These are phyloP conservation scores for Tachycineta bicolor DNA, from an alignment of 2,113 vertebrate species.

Conservation along the genomic window DNA sequence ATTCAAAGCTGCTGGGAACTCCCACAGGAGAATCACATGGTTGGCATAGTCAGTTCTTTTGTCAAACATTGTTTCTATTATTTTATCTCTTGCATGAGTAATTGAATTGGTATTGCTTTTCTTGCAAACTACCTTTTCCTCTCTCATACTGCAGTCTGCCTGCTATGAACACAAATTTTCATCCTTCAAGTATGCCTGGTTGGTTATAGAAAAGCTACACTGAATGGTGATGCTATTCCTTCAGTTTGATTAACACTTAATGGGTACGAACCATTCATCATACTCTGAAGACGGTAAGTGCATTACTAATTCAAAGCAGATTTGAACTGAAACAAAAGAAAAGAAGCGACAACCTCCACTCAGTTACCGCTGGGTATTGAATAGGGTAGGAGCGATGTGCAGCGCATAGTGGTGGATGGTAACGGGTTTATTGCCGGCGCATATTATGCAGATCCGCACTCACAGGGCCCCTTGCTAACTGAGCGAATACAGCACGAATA, in stretches of 20 bases:
- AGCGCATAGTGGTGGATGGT: rapidly evolving
- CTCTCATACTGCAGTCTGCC: not conserved
- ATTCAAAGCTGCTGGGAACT: not conserved
- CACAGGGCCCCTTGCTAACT: not conserved
- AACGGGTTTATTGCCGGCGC: rapidly evolving
- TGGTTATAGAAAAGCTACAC: not conserved
- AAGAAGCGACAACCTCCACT: not conserved
- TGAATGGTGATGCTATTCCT: not conserved
- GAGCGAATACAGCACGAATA: not conserved
- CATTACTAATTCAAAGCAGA: not conserved
- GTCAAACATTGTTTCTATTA: not conserved
- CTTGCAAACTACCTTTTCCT: not conserved
- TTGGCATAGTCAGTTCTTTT: not conserved
- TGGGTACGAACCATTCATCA: not conserved
- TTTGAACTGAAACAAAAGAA: not conserved
- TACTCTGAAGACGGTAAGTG: not conserved
- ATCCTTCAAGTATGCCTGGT: not conserved
- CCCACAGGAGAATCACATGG: not conserved
- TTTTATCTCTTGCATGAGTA: not conserved
- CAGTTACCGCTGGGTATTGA: not conserved
- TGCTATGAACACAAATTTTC: not conserved
- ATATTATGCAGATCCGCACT: not conserved
- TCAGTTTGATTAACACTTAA: not conserved
- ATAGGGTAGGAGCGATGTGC: not conserved
- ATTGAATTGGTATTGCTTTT: not conserved